Evolutionary conservation across 2,797 vertebrate genomes (phyloP), one percentile per base, ranked within the genome.

Genomic region (Catamblyrhynchus diadema): DNA sequence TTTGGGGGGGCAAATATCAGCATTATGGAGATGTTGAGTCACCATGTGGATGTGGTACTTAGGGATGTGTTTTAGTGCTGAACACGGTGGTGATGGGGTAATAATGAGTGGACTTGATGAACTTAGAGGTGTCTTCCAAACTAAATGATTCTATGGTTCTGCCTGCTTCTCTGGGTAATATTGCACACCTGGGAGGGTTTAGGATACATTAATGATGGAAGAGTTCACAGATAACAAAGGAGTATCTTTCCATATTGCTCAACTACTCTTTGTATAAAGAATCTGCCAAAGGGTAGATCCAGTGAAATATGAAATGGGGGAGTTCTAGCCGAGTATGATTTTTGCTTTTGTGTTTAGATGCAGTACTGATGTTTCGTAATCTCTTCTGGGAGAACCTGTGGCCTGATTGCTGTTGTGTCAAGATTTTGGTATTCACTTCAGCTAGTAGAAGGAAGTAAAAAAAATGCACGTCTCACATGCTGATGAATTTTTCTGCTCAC

Each of bases 391-490:
- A 47, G 1, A 33, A 57, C 41, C 14, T 57, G 20, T 35, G 6
- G 2, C 64, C 45, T 4, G 3, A 19, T 17, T 72, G 23, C 53
- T 74, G 8, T 8, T 66, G 19, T 64, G 33, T 48, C 45, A 45
- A 16, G 19, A 24, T 7, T 85, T 91, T 80, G 41, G 44, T 80
- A 70, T 33, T 87, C 27, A 17, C 12, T 71, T 81, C 50, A 61
- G 25, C 53, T 77, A n/a, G 44, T 57, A 50, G 9, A 17, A 69
- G 57, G 13, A 81, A 71, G 24, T 42, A 2, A 51, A 83, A 54
- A 23, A 7, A 28, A 21, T 4, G 13, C 27, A 12, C 0, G 0
- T 69, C 9, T 84, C 5, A 1, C 8, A 10, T 32, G 21, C 24
- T 57, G 41, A 74, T 59, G 32, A 79, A 8, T 88, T 84, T 60